Conservation (phyloP, 2,888 invertebrate genomes). For the Halictus ligatus region DNA sequence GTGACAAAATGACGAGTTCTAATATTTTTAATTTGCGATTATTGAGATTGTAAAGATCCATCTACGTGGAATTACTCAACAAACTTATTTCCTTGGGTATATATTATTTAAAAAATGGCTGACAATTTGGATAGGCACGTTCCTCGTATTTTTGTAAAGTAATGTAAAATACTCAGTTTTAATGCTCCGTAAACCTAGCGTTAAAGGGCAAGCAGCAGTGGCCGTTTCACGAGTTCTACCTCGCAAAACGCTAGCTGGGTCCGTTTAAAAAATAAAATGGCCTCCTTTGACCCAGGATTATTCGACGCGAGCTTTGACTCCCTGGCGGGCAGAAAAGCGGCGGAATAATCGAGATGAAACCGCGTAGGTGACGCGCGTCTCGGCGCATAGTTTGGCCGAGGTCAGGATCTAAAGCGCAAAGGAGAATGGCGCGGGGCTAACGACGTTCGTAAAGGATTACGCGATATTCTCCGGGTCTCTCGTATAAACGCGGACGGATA, state of each 20-base stretch:
- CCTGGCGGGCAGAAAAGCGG: too few species aligned
- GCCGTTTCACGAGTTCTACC: not conserved
- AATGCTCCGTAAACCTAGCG: too few species aligned
- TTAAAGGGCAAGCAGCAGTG: not conserved
- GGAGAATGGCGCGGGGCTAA: constrained; percentile 26
- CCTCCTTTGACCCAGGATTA: constrained; percentile 4
- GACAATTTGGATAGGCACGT: too few species aligned
- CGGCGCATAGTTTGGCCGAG: not conserved
- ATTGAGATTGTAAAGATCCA: too few species aligned
- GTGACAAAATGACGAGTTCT: too few species aligned
- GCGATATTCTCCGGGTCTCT: not conserved
- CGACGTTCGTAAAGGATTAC: constrained; percentile 26
- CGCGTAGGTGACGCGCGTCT: not conserved
- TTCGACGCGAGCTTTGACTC: constrained; percentile 31
- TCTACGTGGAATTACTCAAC: too few species aligned
- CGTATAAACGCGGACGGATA: not conserved
- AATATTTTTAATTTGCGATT: too few species aligned
- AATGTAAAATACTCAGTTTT: too few species aligned
- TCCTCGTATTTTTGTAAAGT: too few species aligned
- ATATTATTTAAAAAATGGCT: too few species aligned
- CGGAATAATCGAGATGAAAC: constrained; percentile 13
- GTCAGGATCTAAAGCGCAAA: constrained; percentile 14
- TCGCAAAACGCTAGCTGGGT: not conserved
- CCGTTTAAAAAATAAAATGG: constrained; percentile 12
- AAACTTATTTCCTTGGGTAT: too few species aligned